phyloP scores from a whole-genome alignment of 2,888 invertebrate genomes.

The Steinernema carpocapsae region DNA sequence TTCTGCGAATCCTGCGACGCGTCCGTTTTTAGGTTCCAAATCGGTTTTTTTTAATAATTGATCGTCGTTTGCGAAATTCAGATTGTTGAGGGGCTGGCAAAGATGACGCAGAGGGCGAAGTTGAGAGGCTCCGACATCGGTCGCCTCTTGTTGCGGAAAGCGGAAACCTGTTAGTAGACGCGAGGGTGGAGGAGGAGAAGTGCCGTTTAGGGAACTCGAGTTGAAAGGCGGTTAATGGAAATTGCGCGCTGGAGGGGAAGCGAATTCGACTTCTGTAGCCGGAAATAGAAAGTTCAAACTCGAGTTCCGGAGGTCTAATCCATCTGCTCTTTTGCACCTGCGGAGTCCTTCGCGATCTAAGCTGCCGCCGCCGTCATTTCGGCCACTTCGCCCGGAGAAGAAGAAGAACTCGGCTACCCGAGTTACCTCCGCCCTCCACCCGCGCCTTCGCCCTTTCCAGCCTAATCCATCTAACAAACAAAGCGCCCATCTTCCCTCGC shows the following conservation, averaged over 20 bases:
- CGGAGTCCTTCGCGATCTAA: slow-evolving; percentile 10
- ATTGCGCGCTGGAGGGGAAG: neutral
- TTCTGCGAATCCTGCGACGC: neutral
- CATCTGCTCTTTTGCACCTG: slow-evolving; percentile 22
- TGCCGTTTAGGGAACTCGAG: neutral
- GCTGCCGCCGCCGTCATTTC: slow-evolving; percentile 23
- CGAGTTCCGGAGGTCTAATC: slow-evolving; percentile 1
- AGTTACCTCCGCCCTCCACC: neutral
- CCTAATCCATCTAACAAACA: slow-evolving; percentile 27
- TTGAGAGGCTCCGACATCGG: neutral
- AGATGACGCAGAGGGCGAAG: neutral
- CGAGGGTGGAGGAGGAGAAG: neutral
- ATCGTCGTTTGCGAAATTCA: slow-evolving; percentile 4
- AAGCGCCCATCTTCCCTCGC: slow-evolving; percentile 10
- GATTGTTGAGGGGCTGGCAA: slow-evolving; percentile 1
- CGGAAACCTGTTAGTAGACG: no score
- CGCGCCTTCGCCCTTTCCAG: neutral
- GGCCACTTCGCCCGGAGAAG: neutral
- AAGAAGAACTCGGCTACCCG: neutral
- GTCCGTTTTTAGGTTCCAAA: neutral
- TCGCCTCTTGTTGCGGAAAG: neutral
- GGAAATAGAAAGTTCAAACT: neutral
- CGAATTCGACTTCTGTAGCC: neutral
- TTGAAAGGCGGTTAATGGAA: slow-evolving; percentile 1
- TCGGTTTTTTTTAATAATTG: neutral